Conservation (phyloP, 2,113 vertebrate genomes). For the Dendropsophus ebraccatus region DNA sequence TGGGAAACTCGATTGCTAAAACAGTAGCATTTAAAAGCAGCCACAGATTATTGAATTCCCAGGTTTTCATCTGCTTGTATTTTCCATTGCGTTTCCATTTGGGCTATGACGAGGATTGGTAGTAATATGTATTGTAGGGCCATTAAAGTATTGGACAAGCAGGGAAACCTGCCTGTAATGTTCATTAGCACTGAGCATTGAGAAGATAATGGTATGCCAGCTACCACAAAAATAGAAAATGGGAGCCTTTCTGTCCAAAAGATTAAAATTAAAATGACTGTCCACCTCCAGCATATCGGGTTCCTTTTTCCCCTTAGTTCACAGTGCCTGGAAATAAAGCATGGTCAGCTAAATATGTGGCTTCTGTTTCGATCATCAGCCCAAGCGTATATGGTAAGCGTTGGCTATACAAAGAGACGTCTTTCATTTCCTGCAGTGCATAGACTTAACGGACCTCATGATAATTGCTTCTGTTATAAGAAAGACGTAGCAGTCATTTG, state of each 20-base stretch:
- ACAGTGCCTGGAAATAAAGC: constrained; percentile 15
- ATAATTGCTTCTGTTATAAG: background rate
- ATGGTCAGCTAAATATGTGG: constrained; percentile 9
- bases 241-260: background rate
- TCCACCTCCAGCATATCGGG: constrained; percentile 26
- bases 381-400: background rate
- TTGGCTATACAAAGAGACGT: background rate
- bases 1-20: constrained; percentile 76
- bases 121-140: constrained; percentile 58
- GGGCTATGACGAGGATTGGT: constrained; percentile 65
- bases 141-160: constrained; percentile 33
- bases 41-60: constrained; percentile 51
- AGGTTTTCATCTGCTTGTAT: constrained; percentile 59
- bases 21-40: constrained; percentile 70
- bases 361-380: constrained; percentile 3
- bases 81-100: constrained; percentile 68
- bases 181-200: constrained; percentile 30
- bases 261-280: constrained; percentile 36
- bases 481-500: background rate
- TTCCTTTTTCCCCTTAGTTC: background rate
- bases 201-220: background rate
- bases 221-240: background rate
- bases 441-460: background rate
- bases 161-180: constrained; percentile 27
- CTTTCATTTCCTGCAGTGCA: background rate